These are phyloP conservation scores for Acanthosepion esculentum DNA, from an alignment of 2,888 invertebrate genomes.

Conservation along the genomic window DNA sequence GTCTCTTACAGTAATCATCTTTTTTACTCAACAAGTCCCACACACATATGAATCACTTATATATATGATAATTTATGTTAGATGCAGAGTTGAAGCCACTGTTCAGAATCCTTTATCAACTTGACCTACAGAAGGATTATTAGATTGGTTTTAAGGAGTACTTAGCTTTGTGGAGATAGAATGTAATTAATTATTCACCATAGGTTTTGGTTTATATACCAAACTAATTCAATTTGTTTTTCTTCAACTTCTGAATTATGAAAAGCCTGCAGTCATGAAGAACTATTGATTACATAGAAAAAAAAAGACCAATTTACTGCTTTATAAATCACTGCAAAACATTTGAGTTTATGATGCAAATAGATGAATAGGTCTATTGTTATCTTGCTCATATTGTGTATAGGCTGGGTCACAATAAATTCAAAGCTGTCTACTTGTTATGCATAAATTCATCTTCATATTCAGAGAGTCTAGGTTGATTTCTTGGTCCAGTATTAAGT, in stretches of 20 bases:
- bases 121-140: not conserved
- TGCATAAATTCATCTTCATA: not conserved
- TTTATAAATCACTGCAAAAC: not conserved
- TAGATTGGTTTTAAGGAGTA: not conserved
- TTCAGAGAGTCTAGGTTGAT: not conserved
- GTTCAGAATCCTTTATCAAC: not conserved
- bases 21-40: no score
- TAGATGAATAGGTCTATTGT: not conserved
- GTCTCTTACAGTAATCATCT: no score
- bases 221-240: slow-evolving; percentile 33
- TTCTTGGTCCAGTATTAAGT: not conserved
- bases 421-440: not conserved
- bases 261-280: not conserved
- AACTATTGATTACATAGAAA: not conserved
- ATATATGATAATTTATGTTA: not conserved
- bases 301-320: not conserved
- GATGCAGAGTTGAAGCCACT: not conserved
- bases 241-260: not conserved
- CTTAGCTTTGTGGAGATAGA: not conserved
- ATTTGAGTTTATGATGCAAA: not conserved
- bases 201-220: not conserved
- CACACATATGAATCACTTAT: not conserved
- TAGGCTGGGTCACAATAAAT: not conserved
- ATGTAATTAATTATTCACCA: not conserved
- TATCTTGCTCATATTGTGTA: not conserved